Evolutionary conservation across 2,113 vertebrate genomes (phyloP).

Genomic region (Sylvilagus bachmani): DNA sequence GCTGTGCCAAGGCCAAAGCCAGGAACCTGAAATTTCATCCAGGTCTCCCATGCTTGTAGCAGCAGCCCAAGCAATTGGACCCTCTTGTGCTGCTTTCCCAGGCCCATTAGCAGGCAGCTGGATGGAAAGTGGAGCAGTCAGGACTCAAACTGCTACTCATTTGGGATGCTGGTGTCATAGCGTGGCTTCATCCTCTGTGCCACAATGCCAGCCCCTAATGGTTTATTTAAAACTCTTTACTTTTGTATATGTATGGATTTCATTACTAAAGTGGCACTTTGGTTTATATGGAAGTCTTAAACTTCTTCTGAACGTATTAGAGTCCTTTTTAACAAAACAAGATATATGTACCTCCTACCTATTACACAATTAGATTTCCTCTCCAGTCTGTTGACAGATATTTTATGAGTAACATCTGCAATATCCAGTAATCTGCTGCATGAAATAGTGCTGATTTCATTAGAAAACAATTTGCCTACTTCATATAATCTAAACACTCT

Average conservation of each 20-base stretch:
- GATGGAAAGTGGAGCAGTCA: too few relatives aligned
- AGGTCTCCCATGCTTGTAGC: too few relatives aligned
- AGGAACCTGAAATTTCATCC: too few relatives aligned
- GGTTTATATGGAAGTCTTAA: neutral
- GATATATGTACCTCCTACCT: neutral
- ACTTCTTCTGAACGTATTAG: slow-evolving; percentile 16
- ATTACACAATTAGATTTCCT: slow-evolving; percentile 65
- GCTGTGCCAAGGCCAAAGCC: too few relatives aligned
- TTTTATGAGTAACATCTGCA: slow-evolving; percentile 70
- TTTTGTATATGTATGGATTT: neutral
- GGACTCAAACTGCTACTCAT: too few relatives aligned
- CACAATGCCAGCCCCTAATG: too few relatives aligned
- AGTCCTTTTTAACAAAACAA: slow-evolving; percentile 47
- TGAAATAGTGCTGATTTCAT: slow-evolving; percentile 76
- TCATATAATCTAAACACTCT: slow-evolving; percentile 52
- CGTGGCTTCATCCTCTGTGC: too few relatives aligned
- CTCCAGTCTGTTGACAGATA: slow-evolving; percentile 57
- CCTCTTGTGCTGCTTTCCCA: too few relatives aligned
- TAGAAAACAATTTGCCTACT: slow-evolving; percentile 73
- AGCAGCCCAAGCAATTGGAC: too few relatives aligned
- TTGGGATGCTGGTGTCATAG: too few relatives aligned
- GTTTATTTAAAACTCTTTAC: slow-evolving; percentile 24
- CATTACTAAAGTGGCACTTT: neutral
- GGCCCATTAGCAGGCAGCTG: too few relatives aligned
- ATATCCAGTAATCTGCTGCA: slow-evolving; percentile 61